Conservation (phyloP, 2,113 vertebrate genomes). For the Pterocles orientalis region DNA sequence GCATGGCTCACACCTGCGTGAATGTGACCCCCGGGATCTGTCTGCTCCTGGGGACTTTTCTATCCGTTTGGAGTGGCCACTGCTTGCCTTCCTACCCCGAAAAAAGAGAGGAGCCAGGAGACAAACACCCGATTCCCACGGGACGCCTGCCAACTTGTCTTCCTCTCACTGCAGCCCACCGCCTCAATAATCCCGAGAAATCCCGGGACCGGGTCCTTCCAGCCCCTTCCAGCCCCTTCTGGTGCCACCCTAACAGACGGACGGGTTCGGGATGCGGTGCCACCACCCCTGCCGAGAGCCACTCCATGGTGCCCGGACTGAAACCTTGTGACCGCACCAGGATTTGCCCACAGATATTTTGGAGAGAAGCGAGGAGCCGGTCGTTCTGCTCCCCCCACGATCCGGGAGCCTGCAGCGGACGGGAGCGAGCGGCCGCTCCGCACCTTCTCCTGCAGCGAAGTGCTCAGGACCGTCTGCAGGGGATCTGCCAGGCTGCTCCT, state of each 20-base stretch:
- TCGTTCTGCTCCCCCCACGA: background rate
- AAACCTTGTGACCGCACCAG: background rate
- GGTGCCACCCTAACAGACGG: fast-evolving
- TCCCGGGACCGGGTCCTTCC: background rate
- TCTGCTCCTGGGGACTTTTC: background rate
- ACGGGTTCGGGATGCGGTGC: background rate
- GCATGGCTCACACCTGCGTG: background rate
- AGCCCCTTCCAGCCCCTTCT: background rate
- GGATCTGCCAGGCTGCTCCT: background rate
- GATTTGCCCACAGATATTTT: background rate
- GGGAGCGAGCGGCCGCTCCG: background rate
- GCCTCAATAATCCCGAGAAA: background rate
- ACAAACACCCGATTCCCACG: background rate
- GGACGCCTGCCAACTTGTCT: background rate
- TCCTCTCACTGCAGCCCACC: background rate
- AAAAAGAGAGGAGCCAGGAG: background rate
- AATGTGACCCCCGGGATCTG: background rate
- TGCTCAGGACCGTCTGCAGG: background rate
- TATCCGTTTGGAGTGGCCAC: background rate
- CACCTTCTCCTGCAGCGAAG: background rate
- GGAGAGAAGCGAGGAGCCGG: background rate
- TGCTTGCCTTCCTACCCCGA: background rate
- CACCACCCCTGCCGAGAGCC: background rate
- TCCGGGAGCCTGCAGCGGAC: background rate
- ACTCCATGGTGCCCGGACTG: too few relatives aligned